These are phyloP conservation scores for Euura saliciscinereae DNA, from an alignment of 1,140 invertebrate species.

Conservation along the genomic window DNA sequence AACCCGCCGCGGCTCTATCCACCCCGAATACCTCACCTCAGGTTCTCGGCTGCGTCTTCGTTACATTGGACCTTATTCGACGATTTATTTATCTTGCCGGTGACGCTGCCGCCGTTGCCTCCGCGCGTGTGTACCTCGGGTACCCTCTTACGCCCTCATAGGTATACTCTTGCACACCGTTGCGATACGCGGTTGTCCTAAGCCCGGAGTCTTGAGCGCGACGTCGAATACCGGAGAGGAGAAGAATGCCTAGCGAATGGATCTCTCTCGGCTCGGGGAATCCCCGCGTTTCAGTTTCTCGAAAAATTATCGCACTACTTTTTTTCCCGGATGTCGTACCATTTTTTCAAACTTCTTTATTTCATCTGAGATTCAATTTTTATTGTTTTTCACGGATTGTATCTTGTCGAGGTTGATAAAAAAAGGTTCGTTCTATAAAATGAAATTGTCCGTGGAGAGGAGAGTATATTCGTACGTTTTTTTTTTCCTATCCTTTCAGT, in stretches of 20 bases:
- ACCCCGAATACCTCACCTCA: not conserved
- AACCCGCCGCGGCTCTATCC: slow-evolving; percentile 22
- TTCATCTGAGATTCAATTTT: no score
- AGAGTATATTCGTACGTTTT: no score
- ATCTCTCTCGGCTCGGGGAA: not conserved
- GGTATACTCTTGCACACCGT: no score
- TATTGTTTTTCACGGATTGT: no score
- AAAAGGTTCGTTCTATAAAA: no score
- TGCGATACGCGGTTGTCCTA: not conserved
- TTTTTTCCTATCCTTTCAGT: no score
- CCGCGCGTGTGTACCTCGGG: no score
- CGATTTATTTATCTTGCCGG: not conserved
- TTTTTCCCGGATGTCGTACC: not conserved
- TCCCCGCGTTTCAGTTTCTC: not conserved
- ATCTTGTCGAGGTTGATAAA: no score
- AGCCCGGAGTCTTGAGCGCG: not conserved
- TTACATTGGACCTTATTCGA: slow-evolving; percentile 2
- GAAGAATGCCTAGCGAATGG: not conserved
- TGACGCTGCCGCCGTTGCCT: not conserved
- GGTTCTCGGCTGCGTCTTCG: not conserved
- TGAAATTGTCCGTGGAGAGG: no score
- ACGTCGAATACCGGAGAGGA: not conserved
- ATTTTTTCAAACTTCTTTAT: not conserved
- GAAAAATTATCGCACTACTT: not conserved
- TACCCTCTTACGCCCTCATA: no score